Evolutionary conservation across 1,140 invertebrate species (phyloP).

Genomic region (Sycobia sp.): DNA sequence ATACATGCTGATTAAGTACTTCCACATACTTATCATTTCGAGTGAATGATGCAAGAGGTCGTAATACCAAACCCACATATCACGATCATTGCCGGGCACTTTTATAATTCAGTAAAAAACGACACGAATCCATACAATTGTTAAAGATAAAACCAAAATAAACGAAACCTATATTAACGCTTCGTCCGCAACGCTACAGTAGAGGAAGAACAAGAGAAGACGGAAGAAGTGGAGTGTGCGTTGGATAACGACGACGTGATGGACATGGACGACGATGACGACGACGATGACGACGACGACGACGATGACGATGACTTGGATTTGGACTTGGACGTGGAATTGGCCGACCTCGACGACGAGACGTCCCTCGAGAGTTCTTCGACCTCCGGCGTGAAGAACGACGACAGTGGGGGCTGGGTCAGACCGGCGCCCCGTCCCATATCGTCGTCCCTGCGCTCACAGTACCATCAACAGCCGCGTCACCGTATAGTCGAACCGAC

Average conservation of each 20-base stretch:
- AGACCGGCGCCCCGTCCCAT: conserved; percentile 23
- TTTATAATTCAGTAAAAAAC: too few species aligned
- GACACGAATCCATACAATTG: too few species aligned
- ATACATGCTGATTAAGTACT: too few species aligned
- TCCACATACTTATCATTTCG: too few species aligned
- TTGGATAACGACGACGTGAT: conserved; percentile 33
- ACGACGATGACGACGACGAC: conserved; percentile 34
- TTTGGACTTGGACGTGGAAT: conserved; percentile 35
- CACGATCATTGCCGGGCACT: too few species aligned
- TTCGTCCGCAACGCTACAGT: not conserved
- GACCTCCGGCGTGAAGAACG: conserved; percentile 42
- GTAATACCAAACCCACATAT: too few species aligned
- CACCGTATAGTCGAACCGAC: conserved; percentile 24
- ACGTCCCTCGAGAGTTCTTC: conserved; percentile 47
- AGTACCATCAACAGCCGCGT: conserved; percentile 17
- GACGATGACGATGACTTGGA: conserved; percentile 22
- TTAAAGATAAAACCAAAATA: too few species aligned
- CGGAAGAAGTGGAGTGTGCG: not conserved
- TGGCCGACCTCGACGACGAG: conserved; percentile 43
- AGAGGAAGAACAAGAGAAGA: conserved; percentile 18
- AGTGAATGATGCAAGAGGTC: too few species aligned
- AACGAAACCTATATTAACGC: not conserved
- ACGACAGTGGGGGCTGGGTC: conserved; percentile 39
- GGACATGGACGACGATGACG: conserved; percentile 32
- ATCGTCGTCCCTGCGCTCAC: conserved; percentile 20